Conservation (phyloP, 2,888 invertebrate genomes). For the Zeuzera pyrina region DNA sequence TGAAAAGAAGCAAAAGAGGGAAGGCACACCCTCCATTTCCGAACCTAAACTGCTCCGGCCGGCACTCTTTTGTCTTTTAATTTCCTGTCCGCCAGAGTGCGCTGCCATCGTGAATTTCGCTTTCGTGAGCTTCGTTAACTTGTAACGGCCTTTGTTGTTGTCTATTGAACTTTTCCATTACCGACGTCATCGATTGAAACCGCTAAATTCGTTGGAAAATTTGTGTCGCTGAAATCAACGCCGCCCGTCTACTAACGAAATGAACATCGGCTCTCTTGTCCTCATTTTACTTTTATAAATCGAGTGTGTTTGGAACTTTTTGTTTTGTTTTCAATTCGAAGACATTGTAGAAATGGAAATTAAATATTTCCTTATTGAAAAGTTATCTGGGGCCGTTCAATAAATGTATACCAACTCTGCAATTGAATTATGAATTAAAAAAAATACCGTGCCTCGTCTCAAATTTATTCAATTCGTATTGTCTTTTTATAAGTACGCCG, state of each 20-base stretch:
- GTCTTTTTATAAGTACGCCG: no score
- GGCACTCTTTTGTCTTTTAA: slow-evolving; percentile 70
- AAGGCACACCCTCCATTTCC: slow-evolving; percentile 59
- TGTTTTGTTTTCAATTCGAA: slow-evolving; percentile 37
- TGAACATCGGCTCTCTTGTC: slow-evolving; percentile 36
- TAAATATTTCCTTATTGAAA: slow-evolving; percentile 60
- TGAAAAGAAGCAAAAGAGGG: slow-evolving; percentile 33
- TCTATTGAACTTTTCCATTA: slow-evolving; percentile 71
- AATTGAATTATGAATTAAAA: no score
- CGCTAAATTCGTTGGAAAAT: slow-evolving; percentile 62
- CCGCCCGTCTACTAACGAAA: slow-evolving; percentile 28
- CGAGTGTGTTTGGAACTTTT: slow-evolving; percentile 45
- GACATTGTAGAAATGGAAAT: slow-evolving; percentile 41
- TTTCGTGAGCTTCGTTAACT: slow-evolving; percentile 69
- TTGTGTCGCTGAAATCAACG: slow-evolving; percentile 38
- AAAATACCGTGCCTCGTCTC: no score
- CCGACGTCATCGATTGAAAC: slow-evolving; percentile 61
- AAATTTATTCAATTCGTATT: no score
- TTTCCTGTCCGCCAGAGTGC: slow-evolving; percentile 63
- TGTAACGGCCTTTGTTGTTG: slow-evolving; percentile 67
- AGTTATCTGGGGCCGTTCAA: no score
- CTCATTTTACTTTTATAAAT: slow-evolving; percentile 48
- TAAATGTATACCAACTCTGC: no score
- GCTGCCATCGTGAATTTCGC: slow-evolving; percentile 61
- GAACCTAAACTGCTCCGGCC: slow-evolving; percentile 57